These are phyloP conservation scores for Aurelia sp. DNA, from an alignment of 30 jellyfish, hydroid and myxozoan genomes.

Conservation along the genomic window DNA sequence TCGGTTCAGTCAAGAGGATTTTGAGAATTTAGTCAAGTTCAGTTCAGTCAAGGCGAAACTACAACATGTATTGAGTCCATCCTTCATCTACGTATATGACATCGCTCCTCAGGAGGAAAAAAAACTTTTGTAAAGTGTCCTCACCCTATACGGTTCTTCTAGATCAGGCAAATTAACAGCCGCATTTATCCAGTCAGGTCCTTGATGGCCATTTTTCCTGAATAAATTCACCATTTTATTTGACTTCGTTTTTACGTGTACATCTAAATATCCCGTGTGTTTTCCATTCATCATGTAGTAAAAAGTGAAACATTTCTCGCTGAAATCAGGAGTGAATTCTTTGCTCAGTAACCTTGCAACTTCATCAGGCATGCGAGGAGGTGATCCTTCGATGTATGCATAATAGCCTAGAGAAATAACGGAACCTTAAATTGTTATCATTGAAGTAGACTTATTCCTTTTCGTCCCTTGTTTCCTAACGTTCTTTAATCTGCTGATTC, in stretches of 20 bases:
- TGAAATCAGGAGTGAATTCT: constrained; percentile 28
- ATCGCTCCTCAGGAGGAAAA: too few relatives aligned
- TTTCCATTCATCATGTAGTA: constrained; percentile 78
- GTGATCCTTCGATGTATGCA: constrained; percentile 73
- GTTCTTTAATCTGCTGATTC: too few relatives aligned
- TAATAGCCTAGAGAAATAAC: constrained; percentile 29
- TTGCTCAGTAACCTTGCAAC: constrained; percentile 77
- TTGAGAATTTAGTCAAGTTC: too few relatives aligned
- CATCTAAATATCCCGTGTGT: constrained; percentile 69
- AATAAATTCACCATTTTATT: constrained; percentile 41
- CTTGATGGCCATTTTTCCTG: constrained; percentile 83
- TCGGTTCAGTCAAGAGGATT: too few relatives aligned
- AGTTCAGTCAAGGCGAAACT: too few relatives aligned
- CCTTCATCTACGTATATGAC: too few relatives aligned
- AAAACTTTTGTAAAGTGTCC: neutral
- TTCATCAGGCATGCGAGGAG: constrained; percentile 75
- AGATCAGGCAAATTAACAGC: constrained; percentile 74
- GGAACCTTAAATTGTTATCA: neutral
- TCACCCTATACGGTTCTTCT: constrained; percentile 67
- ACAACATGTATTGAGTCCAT: too few relatives aligned
- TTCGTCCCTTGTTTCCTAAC: too few relatives aligned
- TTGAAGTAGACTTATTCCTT: too few relatives aligned
- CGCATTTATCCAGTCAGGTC: constrained; percentile 78
- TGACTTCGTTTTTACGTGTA: constrained; percentile 48
- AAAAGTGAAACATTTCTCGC: constrained; percentile 72